A percentile compares a stretch with the other conserved stretches of the same genome.
These are phyloP conservation scores for Heliconius hortense DNA, from an alignment of 2,888 invertebrate species.

Conservation along the genomic window DNA sequence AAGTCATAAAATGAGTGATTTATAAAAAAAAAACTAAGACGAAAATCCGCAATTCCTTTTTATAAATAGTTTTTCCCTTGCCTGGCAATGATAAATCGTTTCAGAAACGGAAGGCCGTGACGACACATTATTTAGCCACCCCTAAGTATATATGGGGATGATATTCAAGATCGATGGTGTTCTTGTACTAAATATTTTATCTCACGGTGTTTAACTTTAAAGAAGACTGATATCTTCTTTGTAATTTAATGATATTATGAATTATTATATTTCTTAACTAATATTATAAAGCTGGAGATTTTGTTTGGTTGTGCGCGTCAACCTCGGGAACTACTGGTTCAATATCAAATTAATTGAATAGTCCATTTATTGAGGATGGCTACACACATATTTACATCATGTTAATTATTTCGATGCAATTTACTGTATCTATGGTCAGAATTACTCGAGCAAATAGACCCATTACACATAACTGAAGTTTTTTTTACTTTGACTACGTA, in stretches of 20 bases:
- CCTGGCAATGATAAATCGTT: slow-evolving; percentile 9
- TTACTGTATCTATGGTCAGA: not conserved
- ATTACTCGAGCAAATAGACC: not conserved
- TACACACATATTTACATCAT: too few relatives aligned
- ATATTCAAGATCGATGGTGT: slow-evolving; percentile 9
- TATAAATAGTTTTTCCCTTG: slow-evolving; percentile 6
- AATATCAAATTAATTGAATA: not conserved
- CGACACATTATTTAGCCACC: slow-evolving; percentile 10
- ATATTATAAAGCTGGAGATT: not conserved
- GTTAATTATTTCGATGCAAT: not conserved
- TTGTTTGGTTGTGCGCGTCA: too few relatives aligned
- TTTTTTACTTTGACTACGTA: not conserved
- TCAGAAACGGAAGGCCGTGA: slow-evolving; percentile 1
- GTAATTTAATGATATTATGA: not conserved
- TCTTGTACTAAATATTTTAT: not conserved
- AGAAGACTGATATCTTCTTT: not conserved
- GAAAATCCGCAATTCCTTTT: not conserved
- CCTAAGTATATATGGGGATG: not conserved
- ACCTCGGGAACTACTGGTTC: too few relatives aligned
- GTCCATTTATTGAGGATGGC: not conserved
- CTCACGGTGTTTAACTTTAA: not conserved
- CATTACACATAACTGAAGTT: not conserved
- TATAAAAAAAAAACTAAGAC: slow-evolving; percentile 6
- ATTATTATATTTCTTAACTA: not conserved
- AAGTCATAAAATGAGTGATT: not conserved